Conservation (phyloP, 2,888 invertebrate genomes). For the Diloba caeruleocephala region DNA sequence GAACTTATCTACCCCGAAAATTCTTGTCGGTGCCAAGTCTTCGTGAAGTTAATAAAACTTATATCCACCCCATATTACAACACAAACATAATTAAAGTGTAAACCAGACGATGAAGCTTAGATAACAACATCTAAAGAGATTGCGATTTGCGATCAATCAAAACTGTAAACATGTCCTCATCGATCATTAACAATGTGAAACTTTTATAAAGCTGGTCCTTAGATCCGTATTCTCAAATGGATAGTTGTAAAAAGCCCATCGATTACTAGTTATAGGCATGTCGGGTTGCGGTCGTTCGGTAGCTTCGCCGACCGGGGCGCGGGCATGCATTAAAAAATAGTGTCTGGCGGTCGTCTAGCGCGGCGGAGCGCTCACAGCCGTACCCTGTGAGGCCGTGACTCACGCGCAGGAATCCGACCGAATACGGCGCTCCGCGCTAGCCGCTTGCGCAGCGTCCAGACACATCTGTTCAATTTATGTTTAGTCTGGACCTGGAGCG, state of each 20-base stretch:
- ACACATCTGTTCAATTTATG: conserved; percentile 61
- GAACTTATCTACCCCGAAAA: conserved; percentile 2
- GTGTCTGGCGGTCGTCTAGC: conserved; percentile 81
- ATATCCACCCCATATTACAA: conserved; percentile 1
- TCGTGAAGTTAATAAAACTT: conserved; percentile 35
- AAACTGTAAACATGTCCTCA: conserved; percentile 29
- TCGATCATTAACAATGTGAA: conserved; percentile 33
- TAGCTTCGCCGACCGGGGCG: conserved; percentile 55
- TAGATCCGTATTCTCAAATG: conserved; percentile 35
- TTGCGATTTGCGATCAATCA: conserved; percentile 44
- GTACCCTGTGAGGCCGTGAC: conserved; percentile 74
- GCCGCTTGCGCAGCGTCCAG: conserved; percentile 40
- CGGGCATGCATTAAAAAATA: conserved; percentile 69
- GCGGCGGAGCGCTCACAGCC: conserved; percentile 45
- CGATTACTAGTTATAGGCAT: conserved; percentile 56
- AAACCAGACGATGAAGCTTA: conserved; percentile 7
- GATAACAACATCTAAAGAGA: conserved; percentile 25
- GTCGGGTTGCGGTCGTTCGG: conserved; percentile 49
- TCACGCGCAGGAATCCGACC: conserved; percentile 72
- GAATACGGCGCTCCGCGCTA: conserved; percentile 60
- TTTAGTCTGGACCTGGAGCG: conserved; percentile 65
- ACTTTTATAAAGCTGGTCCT: conserved; percentile 25
- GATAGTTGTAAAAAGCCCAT: conserved; percentile 45
- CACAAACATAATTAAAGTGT: conserved; percentile 19
- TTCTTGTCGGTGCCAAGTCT: conserved; percentile 3